These are phyloP conservation scores for Limnephilus lunatus DNA, from an alignment of 2,888 invertebrate genomes.

Conservation along the genomic window DNA sequence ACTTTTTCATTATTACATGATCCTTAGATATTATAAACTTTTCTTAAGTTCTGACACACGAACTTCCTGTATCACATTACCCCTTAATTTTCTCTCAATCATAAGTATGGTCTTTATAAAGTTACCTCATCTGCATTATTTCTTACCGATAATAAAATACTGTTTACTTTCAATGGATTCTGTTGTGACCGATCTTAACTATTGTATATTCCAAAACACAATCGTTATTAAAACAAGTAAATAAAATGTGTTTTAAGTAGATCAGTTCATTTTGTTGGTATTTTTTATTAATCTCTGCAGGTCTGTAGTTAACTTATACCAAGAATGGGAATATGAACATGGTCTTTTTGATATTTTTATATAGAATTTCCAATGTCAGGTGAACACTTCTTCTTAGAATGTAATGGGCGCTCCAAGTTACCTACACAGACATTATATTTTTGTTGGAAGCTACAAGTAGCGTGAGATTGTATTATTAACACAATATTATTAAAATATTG, in stretches of 20 bases:
- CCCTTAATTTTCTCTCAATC: not conserved
- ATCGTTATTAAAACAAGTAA: not conserved
- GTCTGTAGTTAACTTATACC: not conserved
- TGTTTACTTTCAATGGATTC: not conserved
- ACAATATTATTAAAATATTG: not conserved
- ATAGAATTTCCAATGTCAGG: not conserved
- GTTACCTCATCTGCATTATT: not conserved
- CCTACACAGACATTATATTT: slow-evolving; percentile 40
- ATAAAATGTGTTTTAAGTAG: not conserved
- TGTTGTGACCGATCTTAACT: not conserved
- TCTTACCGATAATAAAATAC: not conserved
- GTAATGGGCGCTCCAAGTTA: slow-evolving; percentile 38
- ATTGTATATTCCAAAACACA: not conserved
- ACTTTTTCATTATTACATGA: slow-evolving; percentile 61
- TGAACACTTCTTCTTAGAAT: not conserved
- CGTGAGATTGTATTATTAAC: slow-evolving; percentile 11
- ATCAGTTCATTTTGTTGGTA: not conserved
- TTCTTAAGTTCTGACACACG: not conserved
- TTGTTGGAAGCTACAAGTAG: slow-evolving; percentile 22
- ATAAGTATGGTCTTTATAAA: no score
- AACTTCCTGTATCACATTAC: not conserved
- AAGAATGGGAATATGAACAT: not conserved
- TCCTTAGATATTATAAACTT: slow-evolving; percentile 58
- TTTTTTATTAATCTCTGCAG: not conserved
- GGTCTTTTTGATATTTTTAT: slow-evolving; percentile 23